phyloP scores from a whole-genome alignment of 1,140 invertebrate species.

The Ooceraea biroi region DNA sequence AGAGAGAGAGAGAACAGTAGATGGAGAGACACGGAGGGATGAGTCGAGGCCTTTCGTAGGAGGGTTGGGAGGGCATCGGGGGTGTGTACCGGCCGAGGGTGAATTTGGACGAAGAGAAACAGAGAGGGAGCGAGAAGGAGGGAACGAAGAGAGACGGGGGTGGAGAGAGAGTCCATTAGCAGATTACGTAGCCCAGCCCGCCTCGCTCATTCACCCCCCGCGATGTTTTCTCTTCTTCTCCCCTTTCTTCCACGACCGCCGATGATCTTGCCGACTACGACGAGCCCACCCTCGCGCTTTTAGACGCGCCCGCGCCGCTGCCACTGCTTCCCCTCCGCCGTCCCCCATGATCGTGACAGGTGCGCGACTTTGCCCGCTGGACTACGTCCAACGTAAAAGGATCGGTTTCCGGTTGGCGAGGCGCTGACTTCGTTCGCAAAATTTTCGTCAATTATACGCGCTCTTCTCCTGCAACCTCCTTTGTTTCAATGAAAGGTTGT shows the following conservation, averaged over 20 bases:
- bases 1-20: conserved; percentile 4
- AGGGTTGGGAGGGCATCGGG: conserved; percentile 65
- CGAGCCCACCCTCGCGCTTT: conserved; percentile 58
- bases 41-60: conserved; percentile 68
- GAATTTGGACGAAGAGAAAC: conserved; percentile 74
- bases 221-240: conserved; percentile 76
- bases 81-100: conserved; percentile 65
- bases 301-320: conserved; percentile 18
- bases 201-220: conserved; percentile 79
- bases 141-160: conserved; percentile 72
- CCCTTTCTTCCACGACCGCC: conserved; percentile 71
- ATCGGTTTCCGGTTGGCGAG: conserved; percentile 32
- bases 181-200: conserved; percentile 83
- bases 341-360: conserved; percentile 48
- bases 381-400: conserved; percentile 34
- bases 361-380: conserved; percentile 44
- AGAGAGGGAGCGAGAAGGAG: conserved; percentile 72
- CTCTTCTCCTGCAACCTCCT: conserved; percentile 72
- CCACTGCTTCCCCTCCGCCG: neutral
- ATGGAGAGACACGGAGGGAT: conserved; percentile 35
- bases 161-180: conserved; percentile 82
- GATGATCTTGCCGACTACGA: conserved; percentile 63
- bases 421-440: conserved; percentile 23
- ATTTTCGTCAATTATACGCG: neutral
- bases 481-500: conserved; percentile 68